Evolutionary conservation across 2,888 invertebrate genomes (phyloP).

Genomic region (Monopis laevigella): DNA sequence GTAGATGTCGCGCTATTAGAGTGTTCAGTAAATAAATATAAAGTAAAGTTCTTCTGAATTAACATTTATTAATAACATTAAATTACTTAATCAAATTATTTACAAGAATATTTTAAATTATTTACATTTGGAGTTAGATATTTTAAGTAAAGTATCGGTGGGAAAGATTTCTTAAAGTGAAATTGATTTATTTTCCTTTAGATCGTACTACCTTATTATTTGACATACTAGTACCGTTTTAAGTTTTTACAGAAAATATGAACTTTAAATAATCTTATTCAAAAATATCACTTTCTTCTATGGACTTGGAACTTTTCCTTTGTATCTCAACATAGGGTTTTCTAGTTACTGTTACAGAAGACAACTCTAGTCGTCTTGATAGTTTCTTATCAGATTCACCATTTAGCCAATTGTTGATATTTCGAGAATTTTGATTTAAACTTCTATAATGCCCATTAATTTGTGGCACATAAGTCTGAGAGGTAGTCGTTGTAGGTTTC

Average conservation of each 20-base stretch:
- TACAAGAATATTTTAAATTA: neutral
- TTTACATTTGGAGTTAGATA: neutral
- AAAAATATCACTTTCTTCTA: conserved; percentile 6
- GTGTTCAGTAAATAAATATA: too few relatives aligned
- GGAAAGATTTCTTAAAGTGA: neutral
- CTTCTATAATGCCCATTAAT: conserved; percentile 54
- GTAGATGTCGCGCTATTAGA: too few relatives aligned
- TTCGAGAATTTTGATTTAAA: conserved; percentile 32
- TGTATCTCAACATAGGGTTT: conserved; percentile 46
- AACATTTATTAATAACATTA: too few relatives aligned
- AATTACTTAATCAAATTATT: neutral
- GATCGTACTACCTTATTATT: too few relatives aligned
- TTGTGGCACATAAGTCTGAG: conserved; percentile 43
- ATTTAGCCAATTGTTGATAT: conserved; percentile 29
- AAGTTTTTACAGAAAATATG: neutral
- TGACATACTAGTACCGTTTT: too few relatives aligned
- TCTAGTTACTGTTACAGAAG: conserved; percentile 30
- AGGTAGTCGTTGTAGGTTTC: conserved; percentile 22
- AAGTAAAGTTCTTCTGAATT: too few relatives aligned
- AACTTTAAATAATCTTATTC: neutral
- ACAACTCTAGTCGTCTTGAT: conserved; percentile 37
- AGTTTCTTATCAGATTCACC: conserved; percentile 34
- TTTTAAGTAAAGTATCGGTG: neutral
- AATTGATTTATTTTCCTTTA: too few relatives aligned
- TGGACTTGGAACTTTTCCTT: conserved; percentile 28